phyloP scores from a whole-genome alignment of 1,140 invertebrate genomes.

The Magallana ariakensis region DNA sequence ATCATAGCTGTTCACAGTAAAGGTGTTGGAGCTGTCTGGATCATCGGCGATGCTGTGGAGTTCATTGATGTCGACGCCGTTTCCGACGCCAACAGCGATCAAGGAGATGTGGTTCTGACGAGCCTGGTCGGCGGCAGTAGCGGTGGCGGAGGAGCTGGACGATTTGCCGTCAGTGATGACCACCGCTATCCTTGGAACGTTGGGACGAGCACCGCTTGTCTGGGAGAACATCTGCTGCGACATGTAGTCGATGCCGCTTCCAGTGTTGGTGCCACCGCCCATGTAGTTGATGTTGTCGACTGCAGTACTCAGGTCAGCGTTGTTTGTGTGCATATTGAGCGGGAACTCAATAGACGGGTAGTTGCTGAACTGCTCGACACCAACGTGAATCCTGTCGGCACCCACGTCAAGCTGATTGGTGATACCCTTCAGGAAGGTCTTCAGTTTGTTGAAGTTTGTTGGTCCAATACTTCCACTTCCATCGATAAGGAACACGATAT shows the following conservation, averaged over 20 bases:
- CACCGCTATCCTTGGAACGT: constrained; percentile 68
- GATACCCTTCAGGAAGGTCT: constrained; percentile 69
- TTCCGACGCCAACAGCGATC: constrained; percentile 70
- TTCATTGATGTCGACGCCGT: constrained; percentile 64
- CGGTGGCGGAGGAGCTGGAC: constrained; percentile 60
- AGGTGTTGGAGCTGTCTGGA: constrained; percentile 64
- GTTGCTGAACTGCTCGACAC: constrained; percentile 71
- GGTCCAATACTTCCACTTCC: constrained; percentile 69
- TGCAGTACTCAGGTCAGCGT: constrained; percentile 58
- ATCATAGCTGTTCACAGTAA: constrained; percentile 66
- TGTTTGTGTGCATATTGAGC: constrained; percentile 66
- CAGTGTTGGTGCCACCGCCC: constrained; percentile 72
- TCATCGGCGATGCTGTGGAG: constrained; percentile 69
- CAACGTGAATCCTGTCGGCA: constrained; percentile 67
- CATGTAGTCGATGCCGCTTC: constrained; percentile 68
- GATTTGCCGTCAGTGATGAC: constrained; percentile 75
- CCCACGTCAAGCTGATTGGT: constrained; percentile 61
- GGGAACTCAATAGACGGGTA: constrained; percentile 72
- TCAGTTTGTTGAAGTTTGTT: constrained; percentile 67
- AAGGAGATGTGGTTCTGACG: constrained; percentile 48
- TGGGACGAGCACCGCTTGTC: constrained; percentile 63
- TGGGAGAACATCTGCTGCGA: constrained; percentile 63
- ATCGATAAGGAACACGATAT: constrained; percentile 71
- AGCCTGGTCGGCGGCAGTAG: constrained; percentile 55
- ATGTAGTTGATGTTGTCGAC: constrained; percentile 67